Percentiles rank a stretch among this genome's conserved stretches.
Conservation (phyloP, 1,140 invertebrate species). For the Polypedilum vanderplanki region DNA sequence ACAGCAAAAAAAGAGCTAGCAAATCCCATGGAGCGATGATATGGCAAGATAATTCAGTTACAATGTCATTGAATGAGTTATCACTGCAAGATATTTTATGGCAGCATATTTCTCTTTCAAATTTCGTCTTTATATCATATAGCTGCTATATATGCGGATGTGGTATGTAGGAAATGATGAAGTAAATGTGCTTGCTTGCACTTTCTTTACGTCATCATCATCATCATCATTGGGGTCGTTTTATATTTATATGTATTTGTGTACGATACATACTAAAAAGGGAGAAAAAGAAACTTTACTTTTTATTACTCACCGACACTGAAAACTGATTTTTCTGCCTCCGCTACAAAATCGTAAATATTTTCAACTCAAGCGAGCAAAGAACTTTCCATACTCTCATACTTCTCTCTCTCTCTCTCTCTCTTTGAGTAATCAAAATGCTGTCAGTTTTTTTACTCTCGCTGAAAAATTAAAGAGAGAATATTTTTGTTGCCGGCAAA, state of each 20-base stretch:
- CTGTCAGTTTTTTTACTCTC: not conserved
- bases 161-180: not conserved
- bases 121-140: too few relatives aligned
- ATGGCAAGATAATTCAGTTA: constrained; percentile 12
- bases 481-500: not conserved
- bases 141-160: too few relatives aligned
- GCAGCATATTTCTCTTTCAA: too few relatives aligned
- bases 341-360: not conserved
- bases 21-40: not conserved
- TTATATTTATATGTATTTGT: too few relatives aligned
- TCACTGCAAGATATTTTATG: not conserved
- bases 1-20: too few relatives aligned
- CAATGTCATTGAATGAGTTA: not conserved
- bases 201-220: constrained; percentile 17
- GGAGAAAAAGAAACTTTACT: too few relatives aligned
- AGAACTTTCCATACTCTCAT: too few relatives aligned
- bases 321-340: not conserved
- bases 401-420: too few relatives aligned
- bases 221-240: not conserved
- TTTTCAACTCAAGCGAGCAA: not conserved
- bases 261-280: too few relatives aligned
- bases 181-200: constrained; percentile 4
- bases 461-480: not conserved
- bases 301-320: not conserved
- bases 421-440: not conserved